A percentile compares a stretch with the other conserved stretches of the same genome.
These are phyloP conservation scores for Lasioglossum vierecki DNA, from an alignment of 2,888 invertebrate genomes.

Conservation along the genomic window DNA sequence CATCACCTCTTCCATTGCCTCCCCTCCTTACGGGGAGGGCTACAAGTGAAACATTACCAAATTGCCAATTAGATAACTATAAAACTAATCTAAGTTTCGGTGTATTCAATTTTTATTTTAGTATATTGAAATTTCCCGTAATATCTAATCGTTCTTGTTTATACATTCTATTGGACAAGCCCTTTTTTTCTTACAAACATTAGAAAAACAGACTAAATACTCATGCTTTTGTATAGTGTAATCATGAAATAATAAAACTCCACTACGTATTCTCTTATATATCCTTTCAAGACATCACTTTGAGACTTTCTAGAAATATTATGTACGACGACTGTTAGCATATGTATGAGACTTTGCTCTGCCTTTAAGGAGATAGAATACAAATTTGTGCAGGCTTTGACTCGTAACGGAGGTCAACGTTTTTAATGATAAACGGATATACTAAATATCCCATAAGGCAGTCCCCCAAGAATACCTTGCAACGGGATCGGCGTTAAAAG, in stretches of 20 bases:
- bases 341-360: slow-evolving; percentile 10
- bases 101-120: slow-evolving; percentile 70
- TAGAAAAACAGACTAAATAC: neutral
- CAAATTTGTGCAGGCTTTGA: slow-evolving; percentile 36
- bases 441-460: slow-evolving; percentile 82
- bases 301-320: slow-evolving; percentile 10
- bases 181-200: slow-evolving; percentile 16
- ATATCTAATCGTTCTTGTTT: slow-evolving; percentile 54
- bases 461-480: slow-evolving; percentile 84
- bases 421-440: slow-evolving; percentile 63
- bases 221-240: slow-evolving; percentile 24
- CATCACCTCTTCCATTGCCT: slow-evolving; percentile 76
- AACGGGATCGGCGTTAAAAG: slow-evolving; percentile 83
- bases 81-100: slow-evolving; percentile 50
- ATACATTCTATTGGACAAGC: slow-evolving; percentile 30
- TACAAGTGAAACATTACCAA: slow-evolving; percentile 84
- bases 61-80: slow-evolving; percentile 81
- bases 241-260: slow-evolving; percentile 32
- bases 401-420: slow-evolving; percentile 41
- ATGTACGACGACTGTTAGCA: slow-evolving; percentile 3
- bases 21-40: slow-evolving; percentile 84
- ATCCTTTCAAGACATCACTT: slow-evolving; percentile 10
- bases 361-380: slow-evolving; percentile 27
- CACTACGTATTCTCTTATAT: slow-evolving; percentile 3
- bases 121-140: slow-evolving; percentile 61